Evolutionary conservation across 2,113 vertebrate genomes (phyloP).

Genomic region (Paratilapia polleni): DNA sequence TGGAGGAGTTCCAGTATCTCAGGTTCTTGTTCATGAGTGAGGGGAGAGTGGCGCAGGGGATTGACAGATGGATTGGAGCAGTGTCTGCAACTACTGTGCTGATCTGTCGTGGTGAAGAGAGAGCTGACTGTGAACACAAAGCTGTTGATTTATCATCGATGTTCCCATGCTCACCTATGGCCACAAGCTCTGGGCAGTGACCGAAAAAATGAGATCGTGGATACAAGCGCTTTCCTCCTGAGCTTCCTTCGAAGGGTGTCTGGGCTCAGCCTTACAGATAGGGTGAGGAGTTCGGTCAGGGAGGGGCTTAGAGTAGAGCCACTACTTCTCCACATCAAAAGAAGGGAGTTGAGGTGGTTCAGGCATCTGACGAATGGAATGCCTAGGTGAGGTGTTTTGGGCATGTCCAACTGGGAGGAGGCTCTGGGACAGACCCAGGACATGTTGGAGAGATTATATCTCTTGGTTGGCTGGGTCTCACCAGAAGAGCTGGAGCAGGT

Average conservation of each 20-base stretch:
- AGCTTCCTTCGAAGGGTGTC: neutral
- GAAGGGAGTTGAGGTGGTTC: neutral
- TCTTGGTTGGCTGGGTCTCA: neutral
- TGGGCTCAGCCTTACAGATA: neutral
- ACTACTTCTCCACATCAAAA: neutral
- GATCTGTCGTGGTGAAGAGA: neutral
- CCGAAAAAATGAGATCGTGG: neutral
- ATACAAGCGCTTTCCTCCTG: no score
- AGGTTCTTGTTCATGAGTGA: neutral
- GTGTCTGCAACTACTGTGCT: neutral
- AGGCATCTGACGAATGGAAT: neutral
- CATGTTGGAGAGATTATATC: neutral
- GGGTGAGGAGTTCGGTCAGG: neutral
- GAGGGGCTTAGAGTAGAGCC: neutral
- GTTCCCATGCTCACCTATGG: neutral
- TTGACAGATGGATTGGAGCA: neutral
- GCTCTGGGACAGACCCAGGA: neutral
- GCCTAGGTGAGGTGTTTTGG: neutral
- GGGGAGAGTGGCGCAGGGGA: neutral
- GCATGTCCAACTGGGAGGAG: neutral
- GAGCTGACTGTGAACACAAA: neutral
- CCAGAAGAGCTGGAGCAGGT: neutral
- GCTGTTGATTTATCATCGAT: neutral
- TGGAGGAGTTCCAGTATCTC: neutral
- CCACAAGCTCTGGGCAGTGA: neutral